Evolutionary conservation across 2,797 vertebrate species (phyloP).

Genomic region (Onychomys arenicola): DNA sequence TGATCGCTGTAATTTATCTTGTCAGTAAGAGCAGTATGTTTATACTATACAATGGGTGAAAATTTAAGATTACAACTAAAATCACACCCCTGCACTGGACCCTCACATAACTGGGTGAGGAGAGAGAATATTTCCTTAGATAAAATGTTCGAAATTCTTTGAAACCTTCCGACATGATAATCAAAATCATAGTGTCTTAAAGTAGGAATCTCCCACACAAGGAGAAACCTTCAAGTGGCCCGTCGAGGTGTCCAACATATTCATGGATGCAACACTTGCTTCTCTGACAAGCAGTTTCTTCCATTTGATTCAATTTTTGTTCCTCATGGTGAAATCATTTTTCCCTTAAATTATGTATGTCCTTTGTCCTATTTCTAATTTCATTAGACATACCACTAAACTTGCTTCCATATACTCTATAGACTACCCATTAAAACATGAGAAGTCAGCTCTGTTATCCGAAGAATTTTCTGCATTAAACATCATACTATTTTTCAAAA

Average conservation of each 20-base stretch:
- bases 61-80: background rate
- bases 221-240: background rate
- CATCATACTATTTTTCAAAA: background rate
- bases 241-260: background rate
- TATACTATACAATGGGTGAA: background rate
- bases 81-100: background rate
- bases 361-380: background rate
- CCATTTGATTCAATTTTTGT: slow-evolving; percentile 38
- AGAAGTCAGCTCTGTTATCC: background rate
- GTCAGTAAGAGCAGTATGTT: slow-evolving; percentile 31
- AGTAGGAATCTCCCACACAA: background rate
- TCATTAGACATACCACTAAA: background rate
- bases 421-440: background rate
- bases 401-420: background rate
- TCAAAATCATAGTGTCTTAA: background rate
- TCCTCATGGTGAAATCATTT: background rate
- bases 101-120: background rate
- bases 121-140: background rate
- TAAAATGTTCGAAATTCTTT: background rate
- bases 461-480: slow-evolving; percentile 17
- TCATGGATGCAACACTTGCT: background rate
- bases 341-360: background rate
- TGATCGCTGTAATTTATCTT: background rate
- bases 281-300: slow-evolving; percentile 1
- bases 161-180: slow-evolving; percentile 13